A percentile compares a stretch with the other conserved stretches of the same genome.
Evolutionary conservation across 2,113 vertebrate genomes (phyloP).

Genomic region (Thinocorus orbignyianus): DNA sequence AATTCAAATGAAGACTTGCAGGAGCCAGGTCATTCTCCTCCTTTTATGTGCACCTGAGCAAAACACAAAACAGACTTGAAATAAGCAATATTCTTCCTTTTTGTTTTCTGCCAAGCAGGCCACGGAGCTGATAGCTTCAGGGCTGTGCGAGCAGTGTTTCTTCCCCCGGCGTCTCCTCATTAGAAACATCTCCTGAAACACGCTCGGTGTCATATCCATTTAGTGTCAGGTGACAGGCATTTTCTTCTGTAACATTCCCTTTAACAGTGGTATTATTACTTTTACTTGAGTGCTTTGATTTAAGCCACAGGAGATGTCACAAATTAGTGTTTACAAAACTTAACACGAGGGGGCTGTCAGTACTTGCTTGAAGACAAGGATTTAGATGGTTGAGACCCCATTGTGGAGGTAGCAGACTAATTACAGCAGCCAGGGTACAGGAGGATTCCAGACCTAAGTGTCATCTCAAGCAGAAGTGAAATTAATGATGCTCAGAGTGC

Average conservation of each 20-base stretch:
- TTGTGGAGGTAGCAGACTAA: neutral
- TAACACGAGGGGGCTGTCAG: constrained; percentile 70
- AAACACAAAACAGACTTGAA: neutral
- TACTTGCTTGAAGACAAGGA: constrained; percentile 38
- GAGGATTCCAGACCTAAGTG: neutral
- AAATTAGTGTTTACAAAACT: constrained; percentile 70
- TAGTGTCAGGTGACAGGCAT: constrained; percentile 17
- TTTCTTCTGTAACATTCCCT: neutral
- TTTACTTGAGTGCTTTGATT: constrained; percentile 62
- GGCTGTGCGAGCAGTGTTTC: fast-evolving
- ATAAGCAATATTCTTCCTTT: neutral
- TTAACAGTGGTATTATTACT: constrained; percentile 52
- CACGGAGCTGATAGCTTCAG: neutral
- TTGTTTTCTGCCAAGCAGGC: neutral
- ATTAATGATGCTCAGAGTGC: neutral
- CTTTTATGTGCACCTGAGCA: neutral
- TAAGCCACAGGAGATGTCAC: constrained; percentile 61
- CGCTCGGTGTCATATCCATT: neutral
- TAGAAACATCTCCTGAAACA: constrained; percentile 21
- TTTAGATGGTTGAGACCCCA: constrained; percentile 34
- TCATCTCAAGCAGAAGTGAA: neutral
- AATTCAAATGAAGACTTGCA: neutral
- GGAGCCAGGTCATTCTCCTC: neutral
- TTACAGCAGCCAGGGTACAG: neutral
- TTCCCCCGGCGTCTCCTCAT: neutral